These are phyloP conservation scores for Xenopus borealis DNA, from an alignment of 2,113 vertebrate genomes.

Conservation along the genomic window DNA sequence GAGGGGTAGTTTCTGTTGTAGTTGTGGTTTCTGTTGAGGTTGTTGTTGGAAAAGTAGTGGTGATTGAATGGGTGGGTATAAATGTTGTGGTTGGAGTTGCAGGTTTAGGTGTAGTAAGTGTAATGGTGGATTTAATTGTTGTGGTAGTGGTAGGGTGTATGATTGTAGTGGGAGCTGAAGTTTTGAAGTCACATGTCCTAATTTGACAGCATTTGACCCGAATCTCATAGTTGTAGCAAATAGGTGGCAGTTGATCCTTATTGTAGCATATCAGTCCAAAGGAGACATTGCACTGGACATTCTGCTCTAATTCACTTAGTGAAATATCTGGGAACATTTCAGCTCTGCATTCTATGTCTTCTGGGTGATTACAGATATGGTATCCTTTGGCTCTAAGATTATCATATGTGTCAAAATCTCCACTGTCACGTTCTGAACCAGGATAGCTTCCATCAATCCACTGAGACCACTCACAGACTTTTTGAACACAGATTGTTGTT, in stretches of 20 bases:
- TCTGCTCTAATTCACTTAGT: conserved; percentile 52
- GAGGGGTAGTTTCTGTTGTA: neutral
- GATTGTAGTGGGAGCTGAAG: neutral
- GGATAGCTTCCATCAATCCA: conserved; percentile 65
- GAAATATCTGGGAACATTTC: conserved; percentile 53
- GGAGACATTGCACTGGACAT: conserved; percentile 56
- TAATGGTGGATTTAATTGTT: accelerated
- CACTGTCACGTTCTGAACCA: conserved; percentile 51
- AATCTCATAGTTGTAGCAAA: conserved; percentile 67
- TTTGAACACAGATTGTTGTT: conserved; percentile 54
- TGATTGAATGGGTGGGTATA: neutral
- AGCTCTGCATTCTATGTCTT: conserved; percentile 61
- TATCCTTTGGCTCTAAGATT: conserved; percentile 63
- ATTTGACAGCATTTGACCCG: conserved; percentile 59
- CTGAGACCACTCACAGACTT: conserved; percentile 62
- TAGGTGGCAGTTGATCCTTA: conserved; percentile 57
- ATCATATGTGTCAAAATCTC: conserved; percentile 70
- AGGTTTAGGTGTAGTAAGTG: neutral
- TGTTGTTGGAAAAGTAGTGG: accelerated
- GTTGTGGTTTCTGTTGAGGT: neutral
- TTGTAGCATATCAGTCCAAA: conserved; percentile 64
- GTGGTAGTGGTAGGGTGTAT: accelerated
- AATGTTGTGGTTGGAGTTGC: conserved; percentile 34
- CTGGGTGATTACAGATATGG: conserved; percentile 56
- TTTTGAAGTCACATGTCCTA: conserved; percentile 42